Conservation (phyloP, 2,888 invertebrate genomes). For the Buathra laborator region DNA sequence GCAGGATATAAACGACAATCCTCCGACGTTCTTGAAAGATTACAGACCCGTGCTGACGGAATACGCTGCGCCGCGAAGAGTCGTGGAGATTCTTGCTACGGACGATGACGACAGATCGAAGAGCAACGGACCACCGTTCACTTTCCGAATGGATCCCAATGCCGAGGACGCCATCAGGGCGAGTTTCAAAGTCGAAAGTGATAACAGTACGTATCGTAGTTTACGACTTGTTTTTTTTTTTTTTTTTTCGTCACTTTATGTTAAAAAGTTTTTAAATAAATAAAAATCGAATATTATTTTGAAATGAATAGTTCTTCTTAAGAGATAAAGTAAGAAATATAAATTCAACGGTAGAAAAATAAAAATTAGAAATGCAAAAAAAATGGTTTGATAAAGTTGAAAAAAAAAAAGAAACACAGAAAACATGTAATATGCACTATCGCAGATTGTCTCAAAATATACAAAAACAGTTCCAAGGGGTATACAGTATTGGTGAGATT, state of each 20-base stretch:
- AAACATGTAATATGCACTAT: too few species aligned
- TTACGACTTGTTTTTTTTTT: background rate
- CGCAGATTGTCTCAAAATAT: too few species aligned
- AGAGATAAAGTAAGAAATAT: too few species aligned
- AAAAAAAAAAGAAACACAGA: too few species aligned
- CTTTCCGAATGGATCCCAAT: slow-evolving; percentile 96
- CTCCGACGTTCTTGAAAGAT: slow-evolving; percentile 96
- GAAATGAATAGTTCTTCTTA: too few species aligned
- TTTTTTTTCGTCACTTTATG: slow-evolving; percentile 8
- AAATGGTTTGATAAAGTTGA: too few species aligned
- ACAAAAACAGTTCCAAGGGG: too few species aligned
- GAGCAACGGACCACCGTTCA: slow-evolving; percentile 98
- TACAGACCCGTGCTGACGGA: slow-evolving; percentile 97
- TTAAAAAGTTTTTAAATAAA: too few species aligned
- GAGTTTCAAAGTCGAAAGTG: slow-evolving; percentile 98
- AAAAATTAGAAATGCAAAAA: too few species aligned
- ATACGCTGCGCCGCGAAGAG: slow-evolving; percentile 96
- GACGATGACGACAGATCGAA: slow-evolving; percentile 97
- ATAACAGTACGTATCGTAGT: slow-evolving; percentile 91
- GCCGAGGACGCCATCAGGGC: slow-evolving; percentile 97
- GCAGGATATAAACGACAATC: slow-evolving; percentile 98
- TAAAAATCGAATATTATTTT: too few species aligned
- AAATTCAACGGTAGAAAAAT: too few species aligned
- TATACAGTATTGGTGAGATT: too few species aligned
- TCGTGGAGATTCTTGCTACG: slow-evolving; percentile 96